These are phyloP conservation scores for Hartigia nigra DNA, from an alignment of 2,888 invertebrate species.

Conservation along the genomic window DNA sequence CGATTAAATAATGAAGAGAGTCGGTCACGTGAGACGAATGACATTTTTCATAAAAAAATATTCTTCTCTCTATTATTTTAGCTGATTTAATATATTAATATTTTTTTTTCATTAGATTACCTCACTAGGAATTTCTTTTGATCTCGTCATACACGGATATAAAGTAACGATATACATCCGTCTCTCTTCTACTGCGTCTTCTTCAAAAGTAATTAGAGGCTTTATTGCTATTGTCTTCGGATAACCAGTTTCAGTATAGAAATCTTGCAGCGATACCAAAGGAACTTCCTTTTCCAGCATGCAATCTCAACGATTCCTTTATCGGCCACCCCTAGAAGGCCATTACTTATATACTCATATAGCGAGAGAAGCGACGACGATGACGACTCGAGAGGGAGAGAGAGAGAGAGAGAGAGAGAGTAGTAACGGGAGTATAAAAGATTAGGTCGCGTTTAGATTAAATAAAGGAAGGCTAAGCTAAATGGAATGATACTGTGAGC, in stretches of 20 bases:
- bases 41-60: too few species aligned
- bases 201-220: not conserved
- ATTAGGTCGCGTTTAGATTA: constrained; percentile 41
- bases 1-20: too few species aligned
- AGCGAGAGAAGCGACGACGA: not conserved
- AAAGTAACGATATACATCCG: too few species aligned
- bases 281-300: not conserved
- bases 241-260: not conserved
- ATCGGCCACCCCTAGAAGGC: not conserved
- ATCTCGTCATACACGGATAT: too few species aligned
- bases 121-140: too few species aligned
- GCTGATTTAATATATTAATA: too few species aligned
- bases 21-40: too few species aligned
- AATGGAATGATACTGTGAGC: constrained; percentile 50
- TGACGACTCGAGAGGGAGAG: not conserved
- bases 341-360: not conserved
- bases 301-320: not conserved
- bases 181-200: not conserved
- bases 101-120: too few species aligned
- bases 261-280: not conserved
- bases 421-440: constrained; percentile 14
- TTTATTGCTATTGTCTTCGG: not conserved
- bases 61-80: too few species aligned
- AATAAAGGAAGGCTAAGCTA: constrained; percentile 41
- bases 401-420: not conserved